Evolutionary conservation across 37 sponge, comb jelly and placozoan species (phyloP).

Genomic region (Geodia barretti): DNA sequence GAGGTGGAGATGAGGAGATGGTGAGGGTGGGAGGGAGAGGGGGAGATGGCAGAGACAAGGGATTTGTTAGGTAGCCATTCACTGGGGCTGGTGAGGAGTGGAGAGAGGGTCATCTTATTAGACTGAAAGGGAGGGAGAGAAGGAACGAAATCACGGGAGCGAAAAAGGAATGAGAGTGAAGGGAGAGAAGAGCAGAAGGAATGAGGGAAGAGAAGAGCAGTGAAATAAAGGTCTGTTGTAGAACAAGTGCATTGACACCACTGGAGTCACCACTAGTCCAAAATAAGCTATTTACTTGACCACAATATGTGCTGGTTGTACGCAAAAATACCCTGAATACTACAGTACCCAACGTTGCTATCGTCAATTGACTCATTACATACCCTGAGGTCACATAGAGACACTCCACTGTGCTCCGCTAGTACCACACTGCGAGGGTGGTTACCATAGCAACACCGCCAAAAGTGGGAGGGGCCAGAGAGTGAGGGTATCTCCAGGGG

Average conservation of each 20-base stretch:
- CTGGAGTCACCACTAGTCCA: too few species aligned
- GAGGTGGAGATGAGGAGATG: slow-evolving; percentile 39
- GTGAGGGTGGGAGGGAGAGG: slow-evolving; percentile 33
- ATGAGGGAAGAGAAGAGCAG: too few species aligned
- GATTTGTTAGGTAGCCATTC: neutral
- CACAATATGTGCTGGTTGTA: too few species aligned
- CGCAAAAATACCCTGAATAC: too few species aligned
- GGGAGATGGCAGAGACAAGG: slow-evolving; percentile 23
- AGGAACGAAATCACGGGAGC: neutral
- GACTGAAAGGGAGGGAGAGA: neutral
- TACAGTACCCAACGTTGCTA: too few species aligned
- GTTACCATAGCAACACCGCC: slow-evolving; percentile 45
- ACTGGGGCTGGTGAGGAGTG: slow-evolving; percentile 14
- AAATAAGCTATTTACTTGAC: too few species aligned
- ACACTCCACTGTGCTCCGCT: slow-evolving; percentile 9
- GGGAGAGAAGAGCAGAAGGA: too few species aligned
- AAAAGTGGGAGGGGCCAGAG: slow-evolving; percentile 19
- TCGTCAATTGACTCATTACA: neutral
- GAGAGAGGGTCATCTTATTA: neutral
- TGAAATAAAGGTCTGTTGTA: too few species aligned
- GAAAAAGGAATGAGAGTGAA: too few species aligned
- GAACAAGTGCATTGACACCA: too few species aligned
- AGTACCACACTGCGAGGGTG: slow-evolving; percentile 43
- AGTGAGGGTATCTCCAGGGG: slow-evolving; percentile 9
- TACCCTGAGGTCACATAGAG: slow-evolving; percentile 19